phyloP scores from a whole-genome alignment of 2,888 invertebrate species.

The Apotomis betuletana region DNA sequence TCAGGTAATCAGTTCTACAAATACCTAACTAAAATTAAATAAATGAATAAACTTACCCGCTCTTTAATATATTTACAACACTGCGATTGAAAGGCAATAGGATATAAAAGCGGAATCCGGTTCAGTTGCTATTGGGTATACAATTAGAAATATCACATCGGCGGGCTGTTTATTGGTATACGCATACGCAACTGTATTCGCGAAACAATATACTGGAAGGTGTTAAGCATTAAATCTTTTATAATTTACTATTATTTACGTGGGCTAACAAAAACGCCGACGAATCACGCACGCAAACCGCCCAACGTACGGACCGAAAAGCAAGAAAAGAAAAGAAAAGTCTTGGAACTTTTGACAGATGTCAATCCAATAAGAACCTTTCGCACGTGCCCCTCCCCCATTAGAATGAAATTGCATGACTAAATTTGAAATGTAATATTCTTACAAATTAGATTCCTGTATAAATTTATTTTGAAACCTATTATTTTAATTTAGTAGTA shows the following conservation, averaged over 20 bases:
- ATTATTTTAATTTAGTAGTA: too few relatives aligned
- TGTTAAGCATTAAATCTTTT: constrained; percentile 6
- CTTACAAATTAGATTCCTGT: background rate
- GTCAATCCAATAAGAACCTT: constrained; percentile 13
- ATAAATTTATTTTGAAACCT: background rate
- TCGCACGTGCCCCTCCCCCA: background rate
- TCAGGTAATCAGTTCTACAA: constrained; percentile 6
- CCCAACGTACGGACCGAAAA: constrained; percentile 23
- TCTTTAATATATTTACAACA: constrained; percentile 18
- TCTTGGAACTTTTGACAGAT: constrained; percentile 9
- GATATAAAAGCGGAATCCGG: constrained; percentile 38
- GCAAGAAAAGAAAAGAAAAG: constrained; percentile 4
- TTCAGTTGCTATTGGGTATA: constrained; percentile 33
- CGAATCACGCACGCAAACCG: constrained; percentile 20
- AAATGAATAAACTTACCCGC: constrained; percentile 32
- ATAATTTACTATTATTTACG: constrained; percentile 23
- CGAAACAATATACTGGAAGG: constrained; percentile 5
- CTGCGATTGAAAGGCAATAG: constrained; percentile 31
- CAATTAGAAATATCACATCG: constrained; percentile 37
- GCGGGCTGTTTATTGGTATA: constrained; percentile 18
- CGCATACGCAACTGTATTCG: constrained; percentile 25
- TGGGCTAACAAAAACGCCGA: constrained; percentile 25
- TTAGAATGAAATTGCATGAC: background rate
- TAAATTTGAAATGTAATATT: background rate
- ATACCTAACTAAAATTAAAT: constrained; percentile 18